These are phyloP conservation scores for Myodes glareolus DNA, from an alignment of 2,113 vertebrate species.

Conservation along the genomic window DNA sequence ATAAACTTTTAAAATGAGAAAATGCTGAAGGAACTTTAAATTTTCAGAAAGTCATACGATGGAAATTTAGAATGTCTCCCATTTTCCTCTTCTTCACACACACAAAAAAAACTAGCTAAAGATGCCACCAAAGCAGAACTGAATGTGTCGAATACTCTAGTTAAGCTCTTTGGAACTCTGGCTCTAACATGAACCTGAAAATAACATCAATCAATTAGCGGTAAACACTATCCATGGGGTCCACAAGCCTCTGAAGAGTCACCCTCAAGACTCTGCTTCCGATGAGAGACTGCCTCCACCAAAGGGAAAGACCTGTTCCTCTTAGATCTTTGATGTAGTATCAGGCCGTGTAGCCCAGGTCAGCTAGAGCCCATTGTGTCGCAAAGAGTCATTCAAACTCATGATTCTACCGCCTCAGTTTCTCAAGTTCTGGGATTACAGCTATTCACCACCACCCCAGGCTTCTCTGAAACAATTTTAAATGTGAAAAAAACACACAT, in stretches of 20 bases:
- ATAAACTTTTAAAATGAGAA: background rate
- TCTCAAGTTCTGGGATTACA: too few relatives aligned
- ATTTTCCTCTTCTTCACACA: background rate
- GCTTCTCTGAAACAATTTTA: conserved; percentile 29
- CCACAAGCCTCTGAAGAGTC: background rate
- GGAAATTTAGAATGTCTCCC: background rate
- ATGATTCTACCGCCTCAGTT: too few relatives aligned
- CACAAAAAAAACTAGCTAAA: background rate
- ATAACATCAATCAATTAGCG: background rate
- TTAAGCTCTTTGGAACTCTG: background rate
- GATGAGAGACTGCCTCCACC: background rate
- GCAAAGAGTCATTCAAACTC: background rate
- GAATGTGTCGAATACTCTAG: background rate
- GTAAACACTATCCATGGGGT: background rate
- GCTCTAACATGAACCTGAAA: conserved; percentile 40
- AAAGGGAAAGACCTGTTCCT: background rate
- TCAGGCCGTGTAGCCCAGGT: background rate
- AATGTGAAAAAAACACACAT: background rate
- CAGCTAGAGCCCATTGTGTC: background rate
- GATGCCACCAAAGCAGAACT: background rate
- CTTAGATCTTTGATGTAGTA: background rate
- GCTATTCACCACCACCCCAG: too few relatives aligned
- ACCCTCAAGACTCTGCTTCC: background rate
- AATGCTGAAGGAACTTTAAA: background rate
- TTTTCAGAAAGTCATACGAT: background rate